Evolutionary conservation across 2,113 vertebrate species (phyloP).

Genomic region (Rhinopomastus cyanomelas): DNA sequence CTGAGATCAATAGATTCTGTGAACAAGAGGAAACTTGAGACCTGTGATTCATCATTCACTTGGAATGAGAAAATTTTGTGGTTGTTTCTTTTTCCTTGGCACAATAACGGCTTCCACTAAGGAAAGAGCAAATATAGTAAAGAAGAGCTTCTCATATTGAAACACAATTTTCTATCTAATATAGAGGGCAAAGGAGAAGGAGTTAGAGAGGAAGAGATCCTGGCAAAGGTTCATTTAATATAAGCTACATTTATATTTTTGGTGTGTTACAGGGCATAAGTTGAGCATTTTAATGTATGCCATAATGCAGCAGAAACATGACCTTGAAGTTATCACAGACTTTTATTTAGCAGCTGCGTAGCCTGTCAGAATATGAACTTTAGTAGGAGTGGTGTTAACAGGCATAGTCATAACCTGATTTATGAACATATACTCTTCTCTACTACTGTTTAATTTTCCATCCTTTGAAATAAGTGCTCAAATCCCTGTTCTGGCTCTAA

Average conservation of each 20-base stretch:
- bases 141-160: constrained; percentile 36
- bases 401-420: constrained; percentile 49
- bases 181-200: constrained; percentile 36
- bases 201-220: constrained; percentile 12
- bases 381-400: constrained; percentile 62
- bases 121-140: constrained; percentile 35
- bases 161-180: constrained; percentile 55
- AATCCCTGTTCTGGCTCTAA: not conserved
- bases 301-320: constrained; percentile 56
- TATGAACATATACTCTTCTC: constrained; percentile 18
- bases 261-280: constrained; percentile 56
- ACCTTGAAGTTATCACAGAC: constrained; percentile 67
- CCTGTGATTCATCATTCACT: not conserved
- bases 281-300: constrained; percentile 67
- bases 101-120: not conserved
- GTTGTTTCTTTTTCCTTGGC: not conserved
- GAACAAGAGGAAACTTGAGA: not conserved
- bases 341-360: constrained; percentile 60
- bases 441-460: constrained; percentile 51
- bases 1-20: not conserved
- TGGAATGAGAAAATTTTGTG: not conserved
- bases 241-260: constrained; percentile 49
- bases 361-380: constrained; percentile 61
- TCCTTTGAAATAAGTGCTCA: constrained; percentile 33
- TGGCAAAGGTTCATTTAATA: constrained; percentile 57